Evolutionary conservation across 2,113 vertebrate species (phyloP), one percentile per base, ranked within the genome.

Genomic region (Sus scrofa): DNA sequence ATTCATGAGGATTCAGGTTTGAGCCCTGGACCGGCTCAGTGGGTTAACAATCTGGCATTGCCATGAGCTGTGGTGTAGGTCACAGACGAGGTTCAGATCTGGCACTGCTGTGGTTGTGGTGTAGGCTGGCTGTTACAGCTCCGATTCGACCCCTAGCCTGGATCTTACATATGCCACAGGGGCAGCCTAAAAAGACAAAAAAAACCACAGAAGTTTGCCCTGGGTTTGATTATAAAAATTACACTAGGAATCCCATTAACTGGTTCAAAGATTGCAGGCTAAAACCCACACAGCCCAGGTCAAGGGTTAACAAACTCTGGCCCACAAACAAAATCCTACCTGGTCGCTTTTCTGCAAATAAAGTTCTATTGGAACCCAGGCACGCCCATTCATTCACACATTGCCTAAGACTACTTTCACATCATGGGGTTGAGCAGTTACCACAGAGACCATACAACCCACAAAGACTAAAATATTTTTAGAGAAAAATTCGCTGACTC

Each of bases 341-440:
- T 19, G 15, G 19, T 79, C 6, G 3, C 3, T 50, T 71, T 56
- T 74, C 58, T 52, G 34, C 60, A 74, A 89, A 74, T 93, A 68
- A 54, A 89, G 32, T 86, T 90, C 87, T 88, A 78, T 78, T 73
- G 18, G n/a, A 88, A 91, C 63, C 68, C 26, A 68, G 60, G 18
- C 27, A 63, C 4, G 32, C 15, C 19, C 20, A 68, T 20, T 89
- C 30, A 67, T 85, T 85, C 92, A 37, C 39, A 81, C 30, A n/a
- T 27, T 44, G 62, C 30, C 67, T 73, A 30, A 4, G 63, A 56
- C 32, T 91, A 56, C 30, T 70, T 92, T 83, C 34, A 44, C 16
- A 77, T 5, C 30, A 9, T 32, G 67, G 15, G 12, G 50, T 10
- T 67, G 44, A 74, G 24, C 18, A n/a, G 71, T 50, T 73, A 44